Conservation (phyloP, 2,113 vertebrate species). For the Sminthopsis crassicaudata region DNA sequence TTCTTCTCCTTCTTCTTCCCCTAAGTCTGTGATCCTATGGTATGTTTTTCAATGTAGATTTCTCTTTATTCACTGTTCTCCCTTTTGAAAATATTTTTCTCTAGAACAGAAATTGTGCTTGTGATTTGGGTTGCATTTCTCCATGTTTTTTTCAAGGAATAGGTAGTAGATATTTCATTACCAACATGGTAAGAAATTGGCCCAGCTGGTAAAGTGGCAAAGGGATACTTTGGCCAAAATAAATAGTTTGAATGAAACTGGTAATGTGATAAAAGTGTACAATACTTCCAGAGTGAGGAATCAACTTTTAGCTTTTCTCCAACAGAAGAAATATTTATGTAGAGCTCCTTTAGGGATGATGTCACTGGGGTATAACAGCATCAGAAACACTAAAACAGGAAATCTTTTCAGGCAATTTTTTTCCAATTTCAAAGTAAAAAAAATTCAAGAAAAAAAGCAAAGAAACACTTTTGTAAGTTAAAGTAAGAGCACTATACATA, state of each 20-base stretch:
- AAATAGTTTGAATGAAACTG: not conserved
- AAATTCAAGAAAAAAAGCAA: conserved; percentile 31
- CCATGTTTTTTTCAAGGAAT: not conserved
- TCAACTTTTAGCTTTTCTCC: not conserved
- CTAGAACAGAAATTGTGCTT: not conserved
- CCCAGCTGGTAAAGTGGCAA: conserved; percentile 10
- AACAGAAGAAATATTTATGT: not conserved
- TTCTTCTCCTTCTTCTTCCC: no score
- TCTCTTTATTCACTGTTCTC: not conserved
- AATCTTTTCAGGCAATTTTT: conserved; percentile 16
- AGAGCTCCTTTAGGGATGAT: not conserved
- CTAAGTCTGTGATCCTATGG: not conserved
- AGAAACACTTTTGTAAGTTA: conserved; percentile 6
- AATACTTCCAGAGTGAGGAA: not conserved
- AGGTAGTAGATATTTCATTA: not conserved
- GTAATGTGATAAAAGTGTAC: not conserved
- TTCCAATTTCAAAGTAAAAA: conserved; percentile 21
- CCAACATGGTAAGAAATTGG: not conserved
- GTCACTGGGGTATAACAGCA: not conserved
- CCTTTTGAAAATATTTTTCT: not conserved
- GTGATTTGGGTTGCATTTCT: not conserved
- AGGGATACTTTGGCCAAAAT: not conserved
- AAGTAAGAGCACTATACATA: not conserved
- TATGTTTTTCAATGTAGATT: not conserved
- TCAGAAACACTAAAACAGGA: conserved; percentile 16